Percentiles rank a stretch among this genome's conserved stretches.
Evolutionary conservation across 2,113 vertebrate species (phyloP).

Genomic region (Castor canadensis): DNA sequence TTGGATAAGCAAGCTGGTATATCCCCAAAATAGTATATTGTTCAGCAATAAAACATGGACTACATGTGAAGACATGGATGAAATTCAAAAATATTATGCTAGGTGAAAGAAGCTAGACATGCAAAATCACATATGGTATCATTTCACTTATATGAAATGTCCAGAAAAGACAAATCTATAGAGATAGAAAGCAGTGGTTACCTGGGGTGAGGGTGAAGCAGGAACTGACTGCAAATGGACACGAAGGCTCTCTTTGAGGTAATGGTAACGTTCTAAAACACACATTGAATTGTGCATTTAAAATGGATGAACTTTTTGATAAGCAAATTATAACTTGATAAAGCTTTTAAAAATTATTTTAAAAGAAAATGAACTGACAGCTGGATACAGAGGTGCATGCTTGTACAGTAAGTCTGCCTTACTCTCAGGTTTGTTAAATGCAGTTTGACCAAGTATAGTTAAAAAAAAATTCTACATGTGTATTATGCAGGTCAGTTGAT

Average conservation of each 20-base stretch:
- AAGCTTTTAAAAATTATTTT: slow-evolving; percentile 12
- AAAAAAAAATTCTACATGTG: too few relatives aligned
- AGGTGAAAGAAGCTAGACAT: neutral
- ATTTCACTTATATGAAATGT: neutral
- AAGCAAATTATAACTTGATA: neutral
- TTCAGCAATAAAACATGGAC: neutral
- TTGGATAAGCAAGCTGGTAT: neutral
- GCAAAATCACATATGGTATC: neutral
- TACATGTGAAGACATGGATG: neutral
- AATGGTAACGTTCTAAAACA: neutral
- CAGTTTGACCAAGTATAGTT: too few relatives aligned
- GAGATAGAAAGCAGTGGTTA: neutral
- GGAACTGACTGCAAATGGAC: neutral
- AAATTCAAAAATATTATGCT: neutral
- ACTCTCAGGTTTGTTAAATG: too few relatives aligned
- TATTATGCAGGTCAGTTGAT: too few relatives aligned
- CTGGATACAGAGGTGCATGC: too few relatives aligned
- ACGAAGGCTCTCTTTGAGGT: neutral
- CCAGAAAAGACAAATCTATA: neutral
- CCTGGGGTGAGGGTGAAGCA: neutral
- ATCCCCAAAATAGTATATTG: neutral
- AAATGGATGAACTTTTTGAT: neutral
- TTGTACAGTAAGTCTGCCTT: too few relatives aligned
- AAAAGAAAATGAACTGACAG: neutral
- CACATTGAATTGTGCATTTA: neutral